Evolutionary conservation across 1,140 invertebrate genomes (phyloP).

Genomic region (Ridgeia piscesae): DNA sequence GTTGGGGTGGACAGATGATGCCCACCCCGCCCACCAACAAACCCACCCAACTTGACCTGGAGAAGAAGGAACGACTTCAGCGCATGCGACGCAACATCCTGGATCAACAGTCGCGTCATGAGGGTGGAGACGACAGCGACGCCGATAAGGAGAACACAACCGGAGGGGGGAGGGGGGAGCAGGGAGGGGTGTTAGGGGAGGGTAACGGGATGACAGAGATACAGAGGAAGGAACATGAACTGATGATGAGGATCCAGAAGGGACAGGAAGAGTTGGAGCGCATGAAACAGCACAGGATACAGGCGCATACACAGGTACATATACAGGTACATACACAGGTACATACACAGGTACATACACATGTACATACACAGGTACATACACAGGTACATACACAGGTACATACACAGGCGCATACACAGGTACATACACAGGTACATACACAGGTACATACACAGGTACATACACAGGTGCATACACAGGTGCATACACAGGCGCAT

Average conservation of each 20-base stretch:
- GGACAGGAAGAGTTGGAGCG: slow-evolving; percentile 37
- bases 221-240: slow-evolving; percentile 41
- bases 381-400: too few relatives aligned
- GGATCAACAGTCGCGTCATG: background rate
- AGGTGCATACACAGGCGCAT: too few relatives aligned
- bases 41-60: background rate
- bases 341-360: background rate
- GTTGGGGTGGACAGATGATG: background rate
- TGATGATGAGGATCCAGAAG: slow-evolving; percentile 36
- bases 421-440: too few relatives aligned
- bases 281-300: slow-evolving; percentile 36
- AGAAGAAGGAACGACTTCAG: background rate
- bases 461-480: too few relatives aligned
- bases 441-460: too few relatives aligned
- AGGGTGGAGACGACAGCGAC: background rate
- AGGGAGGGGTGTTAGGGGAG: slow-evolving; percentile 28
- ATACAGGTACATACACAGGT: background rate
- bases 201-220: slow-evolving; percentile 41
- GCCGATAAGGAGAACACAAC: background rate
- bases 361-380: too few relatives aligned
- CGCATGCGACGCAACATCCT: background rate
- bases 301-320: slow-evolving; percentile 40
- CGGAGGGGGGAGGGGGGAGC: background rate
- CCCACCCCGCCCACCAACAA: background rate
- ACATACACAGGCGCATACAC: too few relatives aligned